These are phyloP conservation scores for Molorchus minor DNA, from an alignment of 2,888 invertebrate genomes.

Conservation along the genomic window DNA sequence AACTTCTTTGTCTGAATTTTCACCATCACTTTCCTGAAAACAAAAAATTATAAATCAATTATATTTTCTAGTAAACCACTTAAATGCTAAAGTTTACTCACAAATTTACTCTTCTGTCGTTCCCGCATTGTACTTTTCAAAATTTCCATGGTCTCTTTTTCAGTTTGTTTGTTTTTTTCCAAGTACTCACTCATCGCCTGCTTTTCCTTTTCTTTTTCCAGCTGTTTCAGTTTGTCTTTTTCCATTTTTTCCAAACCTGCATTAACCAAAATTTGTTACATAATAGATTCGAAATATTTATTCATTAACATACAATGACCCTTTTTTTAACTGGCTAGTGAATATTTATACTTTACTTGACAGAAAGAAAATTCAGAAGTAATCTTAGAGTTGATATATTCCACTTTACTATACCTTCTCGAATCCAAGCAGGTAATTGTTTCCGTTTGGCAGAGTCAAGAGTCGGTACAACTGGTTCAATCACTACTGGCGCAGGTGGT, in stretches of 20 bases:
- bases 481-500: constrained; percentile 32
- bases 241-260: constrained; percentile 97
- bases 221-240: constrained; percentile 86
- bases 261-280: constrained; percentile 6
- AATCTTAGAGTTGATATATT: no score
- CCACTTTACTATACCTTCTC: no score
- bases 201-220: constrained; percentile 79
- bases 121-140: constrained; percentile 59
- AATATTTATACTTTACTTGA: no score
- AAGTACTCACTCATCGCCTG: constrained; percentile 70
- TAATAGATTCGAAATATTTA: no score
- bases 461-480: constrained; percentile 50
- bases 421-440: constrained; percentile 96
- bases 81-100: constrained; percentile 56
- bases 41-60: no score
- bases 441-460: constrained; percentile 87
- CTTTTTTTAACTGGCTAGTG: no score
- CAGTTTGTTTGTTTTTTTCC: constrained; percentile 65
- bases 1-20: constrained; percentile 66
- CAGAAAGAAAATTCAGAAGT: no score
- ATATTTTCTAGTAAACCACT: neutral
- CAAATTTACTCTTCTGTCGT: constrained; percentile 70
- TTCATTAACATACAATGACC: no score
- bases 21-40: constrained; percentile 57
- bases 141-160: constrained; percentile 65